Evolutionary conservation across 2,113 vertebrate genomes (phyloP), one percentile per base, ranked within the genome.

Genomic region (Tyrannus savana): DNA sequence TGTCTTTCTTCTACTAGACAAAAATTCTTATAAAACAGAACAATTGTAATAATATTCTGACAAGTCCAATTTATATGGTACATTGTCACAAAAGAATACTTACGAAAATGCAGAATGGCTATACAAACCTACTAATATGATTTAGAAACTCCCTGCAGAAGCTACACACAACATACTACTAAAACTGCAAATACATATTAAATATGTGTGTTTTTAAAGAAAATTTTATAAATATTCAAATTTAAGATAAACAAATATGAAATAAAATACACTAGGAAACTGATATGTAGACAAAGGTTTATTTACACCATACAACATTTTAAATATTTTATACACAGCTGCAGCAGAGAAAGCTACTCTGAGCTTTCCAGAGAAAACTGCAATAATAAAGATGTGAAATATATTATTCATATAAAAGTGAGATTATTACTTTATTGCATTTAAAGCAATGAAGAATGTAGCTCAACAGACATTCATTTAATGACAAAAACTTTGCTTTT

Each of bases 381-480:
- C 99, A 99, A 99, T 99, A 99, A 99, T 99, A 99, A 99, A 99
- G 99, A 99, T 99, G 99, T 99, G 99, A 99, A 99, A 99, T 99
- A 99, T 99, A 99, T 99, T 99, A 99, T 99, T 99, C 99, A 99
- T 99, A 99, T 99, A 99, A 99, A 99, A 99, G 99, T 99, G 99
- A 99, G 99, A 98, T 98, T 99, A 99, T 99, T 99, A 99, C 99
- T 99, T 99, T 99, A 99, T 99, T 99, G 99, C 99, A 99, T 99
- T 99, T 99, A 99, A 99, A 99, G 99, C 99, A 99, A 99, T 99
- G 99, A 99, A 99, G 99, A 99, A 99, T 99, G 99, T 99, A 99
- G 99, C 99, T 99, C 98, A 99, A 99, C 99, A 99, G 99, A 99
- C 99, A 99, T 99, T 99, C 99, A 99, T 99, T 99, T 99, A 99